Base-by-base conservation (phyloP, 2,113 vertebrate genomes). In the Gadus macrocephalus region DNA sequence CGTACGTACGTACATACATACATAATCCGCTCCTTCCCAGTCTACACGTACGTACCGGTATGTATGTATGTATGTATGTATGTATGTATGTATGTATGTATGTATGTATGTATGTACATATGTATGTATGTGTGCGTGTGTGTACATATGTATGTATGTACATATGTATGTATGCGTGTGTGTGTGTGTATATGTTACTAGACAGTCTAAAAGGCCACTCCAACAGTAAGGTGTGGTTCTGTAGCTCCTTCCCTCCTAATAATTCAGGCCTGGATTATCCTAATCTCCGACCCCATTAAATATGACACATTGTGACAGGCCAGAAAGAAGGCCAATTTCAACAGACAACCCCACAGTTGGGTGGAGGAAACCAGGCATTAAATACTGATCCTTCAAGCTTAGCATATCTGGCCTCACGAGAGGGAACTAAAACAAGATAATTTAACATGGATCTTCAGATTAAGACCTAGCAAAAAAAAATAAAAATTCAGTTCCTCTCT, bases 301-400 rank as follows among this genome's bases (percentile, higher is more conserved):
- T 75, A 19, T 49, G n/a, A 65, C 35, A 64, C 66, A 72, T 69
- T 38, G 70, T 49, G 56, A n/a, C 14, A 9, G 59, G n/a, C 12
- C 11, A 20, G 6, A 56, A 25, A 27, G 55, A n/a, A 49, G 70
- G 27, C 16, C 20, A 73, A 15, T 2, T 49, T 27, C 64, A 49
- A 7, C 35, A 67, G 60, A 64, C 25, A 17, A 27, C 53, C 63
- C 49, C 63, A 38, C 8, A 61, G 17, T 67, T 42, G 20, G 31
- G 65, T 16, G 56, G 28, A 5, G n/a, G 61, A 19, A 56, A 68
- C 53, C 53, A 73, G 25, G 27, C 71, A 64, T 64, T 17, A 71
- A 64, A 60, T 4, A 15, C 53, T 76, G 53, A 68, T 27, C 8
- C n/a, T 17, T 4, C 28, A 61, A 66, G 38, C 35, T 8, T 2